Evolutionary conservation across 2,888 invertebrate species (phyloP).

Genomic region (Ormyrus nitidulus): DNA sequence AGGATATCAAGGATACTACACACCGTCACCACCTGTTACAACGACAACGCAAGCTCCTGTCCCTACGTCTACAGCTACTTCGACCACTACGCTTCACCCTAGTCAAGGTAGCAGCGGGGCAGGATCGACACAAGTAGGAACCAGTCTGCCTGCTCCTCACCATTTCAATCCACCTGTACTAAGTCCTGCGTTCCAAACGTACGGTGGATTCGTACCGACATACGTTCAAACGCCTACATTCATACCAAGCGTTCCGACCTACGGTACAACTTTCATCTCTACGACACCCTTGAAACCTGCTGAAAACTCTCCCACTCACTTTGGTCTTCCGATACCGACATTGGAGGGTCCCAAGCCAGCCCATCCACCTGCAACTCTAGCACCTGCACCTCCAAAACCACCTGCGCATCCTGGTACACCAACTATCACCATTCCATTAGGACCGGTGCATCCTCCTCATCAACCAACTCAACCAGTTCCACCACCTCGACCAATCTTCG

Average conservation of each 20-base stretch:
- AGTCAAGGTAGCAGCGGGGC: conserved; percentile 55
- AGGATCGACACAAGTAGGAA: conserved; percentile 59
- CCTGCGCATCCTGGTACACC: conserved; percentile 55
- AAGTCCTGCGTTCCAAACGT: conserved; percentile 61
- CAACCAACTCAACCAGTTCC: conserved; percentile 56
- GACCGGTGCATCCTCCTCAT: conserved; percentile 17
- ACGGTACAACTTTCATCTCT: conserved; percentile 52
- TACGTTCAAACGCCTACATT: conserved; percentile 54
- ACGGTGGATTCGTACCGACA: conserved; percentile 68
- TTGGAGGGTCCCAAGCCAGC: conserved; percentile 58
- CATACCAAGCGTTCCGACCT: conserved; percentile 58
- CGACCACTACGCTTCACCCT: conserved; percentile 53
- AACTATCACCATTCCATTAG: conserved; percentile 55
- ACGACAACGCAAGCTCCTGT: conserved; percentile 24
- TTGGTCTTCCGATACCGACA: conserved; percentile 68
- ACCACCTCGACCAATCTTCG: conserved; percentile 47
- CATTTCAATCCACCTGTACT: background rate
- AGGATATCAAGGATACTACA: conserved; percentile 34
- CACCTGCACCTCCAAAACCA: conserved; percentile 22
- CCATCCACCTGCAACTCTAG: conserved; percentile 40
- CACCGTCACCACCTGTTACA: conserved; percentile 25
- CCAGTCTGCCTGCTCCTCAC: conserved; percentile 55
- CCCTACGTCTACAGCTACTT: background rate
- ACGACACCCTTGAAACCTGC: conserved; percentile 49
- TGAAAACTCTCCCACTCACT: conserved; percentile 68